Conservation (phyloP, 2,797 vertebrate species). For the Poecilia wingei region DNA sequence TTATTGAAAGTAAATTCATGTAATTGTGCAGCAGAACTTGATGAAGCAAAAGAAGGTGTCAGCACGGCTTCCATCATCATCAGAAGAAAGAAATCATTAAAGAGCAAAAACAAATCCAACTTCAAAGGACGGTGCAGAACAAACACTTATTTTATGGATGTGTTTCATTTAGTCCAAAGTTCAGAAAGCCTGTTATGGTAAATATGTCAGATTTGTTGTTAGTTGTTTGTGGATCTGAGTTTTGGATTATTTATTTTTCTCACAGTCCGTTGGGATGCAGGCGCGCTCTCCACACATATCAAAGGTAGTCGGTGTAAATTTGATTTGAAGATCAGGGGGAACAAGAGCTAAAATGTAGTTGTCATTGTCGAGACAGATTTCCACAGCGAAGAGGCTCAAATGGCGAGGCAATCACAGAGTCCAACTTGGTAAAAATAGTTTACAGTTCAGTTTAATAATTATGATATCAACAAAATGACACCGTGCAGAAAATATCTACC, state of each 20-base stretch:
- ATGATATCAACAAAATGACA: conserved; percentile 49
- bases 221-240: conserved; percentile 76
- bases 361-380: conserved; percentile 74
- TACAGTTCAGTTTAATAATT: conserved; percentile 50
- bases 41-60: conserved; percentile 97
- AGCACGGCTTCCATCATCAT: conserved; percentile 91
- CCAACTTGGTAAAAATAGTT: conserved; percentile 68
- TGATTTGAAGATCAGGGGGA: conserved; percentile 76
- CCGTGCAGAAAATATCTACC: conserved; percentile 51
- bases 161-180: conserved; percentile 81
- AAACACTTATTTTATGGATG: conserved; percentile 84
- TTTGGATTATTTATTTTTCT: conserved; percentile 80
- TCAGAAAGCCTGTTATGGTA: conserved; percentile 79
- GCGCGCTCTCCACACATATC: conserved; percentile 77
- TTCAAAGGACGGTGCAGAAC: conserved; percentile 81
- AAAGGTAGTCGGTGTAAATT: conserved; percentile 79
- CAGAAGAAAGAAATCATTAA: conserved; percentile 84
- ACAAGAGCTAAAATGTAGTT: conserved; percentile 76
- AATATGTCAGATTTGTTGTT: conserved; percentile 82
- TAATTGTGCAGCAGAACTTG: conserved; percentile 93
- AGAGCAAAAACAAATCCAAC: conserved; percentile 82
- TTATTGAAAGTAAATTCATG: conserved; percentile 99
- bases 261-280: conserved; percentile 78
- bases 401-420: conserved; percentile 56
- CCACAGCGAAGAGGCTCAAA: conserved; percentile 59